Base-by-base conservation (phyloP, 2,113 vertebrate species). In the Puntigrus tetrazona region DNA sequence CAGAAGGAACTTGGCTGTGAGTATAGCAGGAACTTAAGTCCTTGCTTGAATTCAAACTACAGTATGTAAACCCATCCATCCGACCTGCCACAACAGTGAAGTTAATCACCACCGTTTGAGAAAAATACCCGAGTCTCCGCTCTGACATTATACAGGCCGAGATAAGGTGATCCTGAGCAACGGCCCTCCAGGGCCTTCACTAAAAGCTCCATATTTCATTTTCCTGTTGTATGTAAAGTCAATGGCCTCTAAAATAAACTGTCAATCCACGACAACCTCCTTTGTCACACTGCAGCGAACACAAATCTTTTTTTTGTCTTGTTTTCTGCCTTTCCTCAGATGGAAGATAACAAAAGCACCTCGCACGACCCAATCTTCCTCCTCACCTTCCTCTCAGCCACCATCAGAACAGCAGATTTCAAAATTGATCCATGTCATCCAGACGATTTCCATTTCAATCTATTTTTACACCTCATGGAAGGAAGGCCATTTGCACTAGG, bases 181-280 rank as follows among this genome's bases (percentile, higher is more conserved):
- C 9, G n/a, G 78, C 87, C 88, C 82, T 84, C 78, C 82, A 81
- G 86, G 87, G 83, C 50, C 41, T 61, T 41, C 34, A 77, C 79
- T 82, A 81, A 88, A 89, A 74, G n/a, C 59, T 87, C 83, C 87
- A 88, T 87, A 83, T 89, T 91, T 91, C 87, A 89, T 92, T 87
- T 89, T 86, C 83, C 86, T 90, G 88, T 82, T 88, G 86, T 93
- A 92, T 95, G 94, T 95, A 91, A 94, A 92, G 90, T 94, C 94
- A 95, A 94, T 94, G 92, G 92, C 89, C 90, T 94, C 91, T 94
- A 94, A 95, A 94, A 93, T 92, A 94, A 94, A 93, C 90, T 94
- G 94, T 94, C 94, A 94, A 92, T 94, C 90, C 83, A 67, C 83
- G 84, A 86, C 88, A 3, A 88, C 85, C 76, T 82, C 84, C 76